Evolutionary conservation across 2,888 invertebrate species (phyloP).

Genomic region (Choristoneura rosaceana): DNA sequence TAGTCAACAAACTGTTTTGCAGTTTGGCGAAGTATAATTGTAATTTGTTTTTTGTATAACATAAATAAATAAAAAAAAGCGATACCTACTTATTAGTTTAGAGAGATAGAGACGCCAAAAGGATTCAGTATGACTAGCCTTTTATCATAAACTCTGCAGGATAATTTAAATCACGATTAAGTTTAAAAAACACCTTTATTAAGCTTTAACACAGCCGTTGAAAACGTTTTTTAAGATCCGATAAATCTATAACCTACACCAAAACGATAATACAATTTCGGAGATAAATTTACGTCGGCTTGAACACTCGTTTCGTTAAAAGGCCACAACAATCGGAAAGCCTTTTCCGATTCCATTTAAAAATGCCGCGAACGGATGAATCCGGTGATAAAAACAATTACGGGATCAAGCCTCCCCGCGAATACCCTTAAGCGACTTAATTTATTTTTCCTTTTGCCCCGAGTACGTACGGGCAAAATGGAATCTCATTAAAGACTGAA

Average conservation of each 20-base stretch:
- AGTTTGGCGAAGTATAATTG: too few species aligned
- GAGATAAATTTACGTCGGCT: too few species aligned
- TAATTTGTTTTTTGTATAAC: too few species aligned
- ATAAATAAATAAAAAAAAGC: too few species aligned
- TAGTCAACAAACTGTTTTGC: too few species aligned
- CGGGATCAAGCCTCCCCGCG: conserved; percentile 19
- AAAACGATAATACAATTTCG: neutral
- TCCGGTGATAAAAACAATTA: conserved; percentile 39
- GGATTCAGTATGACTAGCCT: too few species aligned
- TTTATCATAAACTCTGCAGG: too few species aligned
- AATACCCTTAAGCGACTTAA: conserved; percentile 32
- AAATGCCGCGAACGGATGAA: conserved; percentile 22
- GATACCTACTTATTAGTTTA: too few species aligned
- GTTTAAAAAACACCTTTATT: neutral
- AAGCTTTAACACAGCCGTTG: neutral
- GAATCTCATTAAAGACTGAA: conserved; percentile 26
- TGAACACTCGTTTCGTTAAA: neutral
- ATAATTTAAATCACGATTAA: neutral
- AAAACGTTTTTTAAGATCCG: neutral
- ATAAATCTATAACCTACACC: neutral
- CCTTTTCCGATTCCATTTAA: conserved; percentile 15
- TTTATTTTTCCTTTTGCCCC: conserved; percentile 29
- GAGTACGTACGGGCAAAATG: neutral
- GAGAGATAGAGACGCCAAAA: too few species aligned
- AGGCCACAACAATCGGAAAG: conserved; percentile 3